These are phyloP conservation scores for Euglossa dilemma DNA, from an alignment of 1,140 invertebrate species.

Conservation along the genomic window DNA sequence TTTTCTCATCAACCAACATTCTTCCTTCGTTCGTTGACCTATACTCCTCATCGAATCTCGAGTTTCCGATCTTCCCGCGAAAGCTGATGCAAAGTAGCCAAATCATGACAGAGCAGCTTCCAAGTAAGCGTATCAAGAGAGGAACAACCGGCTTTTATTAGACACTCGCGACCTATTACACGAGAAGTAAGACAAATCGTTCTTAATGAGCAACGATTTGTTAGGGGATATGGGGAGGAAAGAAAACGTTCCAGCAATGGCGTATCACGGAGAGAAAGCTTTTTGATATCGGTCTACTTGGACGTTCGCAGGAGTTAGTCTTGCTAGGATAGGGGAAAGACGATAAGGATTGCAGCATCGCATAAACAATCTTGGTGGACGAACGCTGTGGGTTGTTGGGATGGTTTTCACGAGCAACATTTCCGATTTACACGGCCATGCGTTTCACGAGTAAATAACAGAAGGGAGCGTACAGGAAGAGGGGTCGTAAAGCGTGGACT, in stretches of 20 bases:
- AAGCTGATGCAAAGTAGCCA: background rate
- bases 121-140: constrained; percentile 31
- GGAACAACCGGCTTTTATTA: constrained; percentile 48
- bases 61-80: background rate
- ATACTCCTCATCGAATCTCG: background rate
- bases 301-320: background rate
- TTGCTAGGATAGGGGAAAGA: background rate
- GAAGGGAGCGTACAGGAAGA: background rate
- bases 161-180: constrained; percentile 40
- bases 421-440: constrained; percentile 33
- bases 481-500: constrained; percentile 15
- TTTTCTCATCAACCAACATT: background rate
- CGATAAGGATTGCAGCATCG: background rate
- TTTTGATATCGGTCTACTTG: background rate
- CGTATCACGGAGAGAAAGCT: background rate
- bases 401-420: constrained; percentile 5
- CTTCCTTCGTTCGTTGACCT: no score
- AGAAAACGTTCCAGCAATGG: constrained; percentile 6
- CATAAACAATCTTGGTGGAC: constrained; percentile 32
- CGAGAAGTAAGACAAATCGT: constrained; percentile 61
- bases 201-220: constrained; percentile 68
- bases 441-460: constrained; percentile 20
- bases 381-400: background rate
- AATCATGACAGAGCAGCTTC: constrained; percentile 24
- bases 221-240: constrained; percentile 23